phyloP scores from a whole-genome alignment of 2,113 vertebrate genomes.

The human region GRCh38 chr6:72844001-72844500 shows the following conservation, averaged over 20 bases:
- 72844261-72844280: not conserved
- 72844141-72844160: no score
- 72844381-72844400: slow-evolving; percentile 69
- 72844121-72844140: no score
- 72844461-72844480: slow-evolving; percentile 14
- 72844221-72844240: not conserved
- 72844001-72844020: no score
- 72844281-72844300: not conserved
- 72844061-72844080: no score
- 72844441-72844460: slow-evolving; percentile 50
- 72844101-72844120: no score
- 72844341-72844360: slow-evolving; percentile 48
- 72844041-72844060: no score
- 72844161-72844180: no score
- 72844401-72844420: slow-evolving; percentile 57
- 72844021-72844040: no score
- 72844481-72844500: not conserved
- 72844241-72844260: not conserved
- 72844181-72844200: not conserved
- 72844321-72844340: slow-evolving; percentile 31
- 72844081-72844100: no score
- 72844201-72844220: not conserved
- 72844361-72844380: slow-evolving; percentile 33
- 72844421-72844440: slow-evolving; percentile 46
- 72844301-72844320: not conserved